These are phyloP conservation scores for Moxostoma hubbsi DNA, from an alignment of 2,797 vertebrate species.

Conservation along the genomic window DNA sequence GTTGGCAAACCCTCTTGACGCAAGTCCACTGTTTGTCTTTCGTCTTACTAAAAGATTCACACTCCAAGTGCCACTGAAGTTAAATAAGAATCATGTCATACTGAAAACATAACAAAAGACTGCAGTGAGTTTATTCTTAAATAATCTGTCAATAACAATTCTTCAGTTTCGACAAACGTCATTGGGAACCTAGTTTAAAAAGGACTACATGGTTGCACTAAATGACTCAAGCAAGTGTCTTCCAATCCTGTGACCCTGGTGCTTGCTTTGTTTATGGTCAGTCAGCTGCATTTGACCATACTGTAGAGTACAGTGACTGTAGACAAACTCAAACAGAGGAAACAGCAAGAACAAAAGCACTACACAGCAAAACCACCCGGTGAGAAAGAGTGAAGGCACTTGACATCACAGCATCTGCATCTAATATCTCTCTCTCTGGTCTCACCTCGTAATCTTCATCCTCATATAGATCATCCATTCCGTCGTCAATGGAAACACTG, in stretches of 20 bases:
- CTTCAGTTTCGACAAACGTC: not conserved
- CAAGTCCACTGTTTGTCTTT: slow-evolving; percentile 72
- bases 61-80: slow-evolving; percentile 64
- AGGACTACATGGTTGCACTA: not conserved
- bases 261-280: no score
- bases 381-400: slow-evolving; percentile 43
- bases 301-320: not conserved
- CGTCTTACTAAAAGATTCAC: slow-evolving; percentile 74
- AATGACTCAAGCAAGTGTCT: not conserved
- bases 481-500: slow-evolving; percentile 63
- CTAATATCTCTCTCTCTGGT: slow-evolving; percentile 62
- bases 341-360: slow-evolving; percentile 8
- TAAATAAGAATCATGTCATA: slow-evolving; percentile 3
- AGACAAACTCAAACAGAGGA: not conserved
- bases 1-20: slow-evolving; percentile 71
- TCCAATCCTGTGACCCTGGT: not conserved
- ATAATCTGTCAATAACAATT: not conserved
- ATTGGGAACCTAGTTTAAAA: not conserved
- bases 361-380: slow-evolving; percentile 31
- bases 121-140: slow-evolving; percentile 8
- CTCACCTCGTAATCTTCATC: slow-evolving; percentile 75
- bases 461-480: slow-evolving; percentile 72
- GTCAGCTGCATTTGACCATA: not conserved
- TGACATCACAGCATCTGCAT: slow-evolving; percentile 43
- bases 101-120: slow-evolving; percentile 69